Conservation (phyloP, 2,113 vertebrate genomes). For the Oceanodroma tethys region DNA sequence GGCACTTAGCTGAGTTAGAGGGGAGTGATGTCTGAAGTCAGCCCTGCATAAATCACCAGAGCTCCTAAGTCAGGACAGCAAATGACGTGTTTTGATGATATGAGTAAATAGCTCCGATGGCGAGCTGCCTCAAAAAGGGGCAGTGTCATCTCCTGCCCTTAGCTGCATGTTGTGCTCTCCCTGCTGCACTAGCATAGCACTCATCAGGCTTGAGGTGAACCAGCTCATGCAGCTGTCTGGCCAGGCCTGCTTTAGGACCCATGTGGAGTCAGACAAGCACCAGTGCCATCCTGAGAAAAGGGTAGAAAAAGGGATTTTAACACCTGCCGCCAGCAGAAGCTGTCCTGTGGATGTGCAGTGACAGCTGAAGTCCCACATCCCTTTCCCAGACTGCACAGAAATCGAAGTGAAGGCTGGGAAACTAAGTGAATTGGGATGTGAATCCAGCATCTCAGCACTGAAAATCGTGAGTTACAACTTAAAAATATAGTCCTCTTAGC, state of each 20-base stretch:
- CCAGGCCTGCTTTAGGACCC: neutral
- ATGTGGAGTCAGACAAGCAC: neutral
- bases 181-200: rapidly evolving
- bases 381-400: neutral
- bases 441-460: neutral
- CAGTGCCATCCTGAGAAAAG: neutral
- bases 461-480: neutral
- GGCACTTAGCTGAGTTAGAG: neutral
- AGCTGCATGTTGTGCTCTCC: neutral
- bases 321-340: neutral
- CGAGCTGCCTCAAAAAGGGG: neutral
- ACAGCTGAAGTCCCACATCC: neutral
- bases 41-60: neutral
- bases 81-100: neutral
- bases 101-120: neutral
- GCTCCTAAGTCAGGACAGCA: neutral
- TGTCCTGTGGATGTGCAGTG: neutral
- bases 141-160: neutral
- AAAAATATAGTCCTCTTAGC: neutral
- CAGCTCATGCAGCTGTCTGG: neutral
- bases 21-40: neutral
- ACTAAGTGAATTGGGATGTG: neutral
- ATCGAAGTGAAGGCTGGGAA: neutral
- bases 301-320: neutral
- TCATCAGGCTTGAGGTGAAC: neutral